Evolutionary conservation across 2,888 invertebrate species (phyloP), one percentile per base, ranked within the genome.

Genomic region (Calliphora vomitoria): DNA sequence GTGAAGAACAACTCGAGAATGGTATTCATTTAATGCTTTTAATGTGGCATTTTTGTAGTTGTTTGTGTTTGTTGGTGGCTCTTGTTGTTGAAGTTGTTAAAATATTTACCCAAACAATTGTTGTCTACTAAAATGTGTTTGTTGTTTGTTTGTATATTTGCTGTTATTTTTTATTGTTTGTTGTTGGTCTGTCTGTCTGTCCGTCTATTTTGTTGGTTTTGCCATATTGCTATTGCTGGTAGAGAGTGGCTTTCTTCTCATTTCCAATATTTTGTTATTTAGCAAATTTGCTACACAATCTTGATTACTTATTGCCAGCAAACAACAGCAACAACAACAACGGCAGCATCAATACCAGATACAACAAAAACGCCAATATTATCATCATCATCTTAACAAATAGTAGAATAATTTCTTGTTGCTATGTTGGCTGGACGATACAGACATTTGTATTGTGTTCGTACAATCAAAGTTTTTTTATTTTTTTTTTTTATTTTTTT

Each of bases 101-200:
- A 81, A 84, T 87, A 84, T 87, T 83, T 84, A 47, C 31, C 66
- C 87, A 87, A 83, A 83, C 83, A 84, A 87, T 76, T 72, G 86
- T 83, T 83, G 87, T 87, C 83, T 83, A n/a, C 25, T 50, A 80
- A 47, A 60, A 60, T 68, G 35, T 58, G 38, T 66, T 75, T 44
- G 25, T 66, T 72, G 38, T 50, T 25, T 50, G 62, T 47, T 66
- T 60, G 18, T 64, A 76, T 62, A 41, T 31, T 31, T 55, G 53
- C 5, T 74, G 68, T 20, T 55, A 20, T 68, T 25, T 58, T 64
- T 41, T 38, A 15, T 44, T 66, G 44, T 5, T 66, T 8, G 41
- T 31, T n/a, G 10, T 58, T 58, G 25, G 25, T 25, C 25, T 20
- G 25, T 25, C 25, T 25, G 20, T 55, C 8, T 41, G 15, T 11